Evolutionary conservation across 2,113 vertebrate genomes (phyloP).

Genomic region (Gasterosteus nipponicus): DNA sequence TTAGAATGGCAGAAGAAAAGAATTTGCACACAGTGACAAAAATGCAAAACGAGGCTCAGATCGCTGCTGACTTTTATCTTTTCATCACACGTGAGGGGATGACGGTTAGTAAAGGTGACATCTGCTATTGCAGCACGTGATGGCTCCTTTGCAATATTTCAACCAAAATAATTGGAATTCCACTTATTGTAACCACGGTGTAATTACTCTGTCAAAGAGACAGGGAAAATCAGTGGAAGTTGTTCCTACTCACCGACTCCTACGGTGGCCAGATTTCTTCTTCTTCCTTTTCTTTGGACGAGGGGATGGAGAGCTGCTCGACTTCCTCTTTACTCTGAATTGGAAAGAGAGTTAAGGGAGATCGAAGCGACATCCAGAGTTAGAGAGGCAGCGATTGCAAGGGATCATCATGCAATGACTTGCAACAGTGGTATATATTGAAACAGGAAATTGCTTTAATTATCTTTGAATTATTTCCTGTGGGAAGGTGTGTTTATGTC

Average conservation of each 20-base stretch:
- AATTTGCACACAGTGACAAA: constrained; percentile 10
- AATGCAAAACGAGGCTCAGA: constrained; percentile 18
- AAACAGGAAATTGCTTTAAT: constrained; percentile 33
- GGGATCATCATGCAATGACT: constrained; percentile 15
- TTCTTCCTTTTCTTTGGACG: constrained; percentile 98
- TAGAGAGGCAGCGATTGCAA: constrained; percentile 15
- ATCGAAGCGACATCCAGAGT: not conserved
- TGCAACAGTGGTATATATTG: not conserved
- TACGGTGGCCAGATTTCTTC: constrained; percentile 92
- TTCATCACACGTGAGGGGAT: constrained; percentile 10
- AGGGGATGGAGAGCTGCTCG: constrained; percentile 93
- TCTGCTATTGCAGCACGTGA: constrained; percentile 7
- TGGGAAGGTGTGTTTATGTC: not conserved
- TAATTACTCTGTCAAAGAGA: constrained; percentile 35
- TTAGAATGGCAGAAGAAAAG: constrained; percentile 38
- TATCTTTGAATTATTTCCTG: constrained; percentile 30
- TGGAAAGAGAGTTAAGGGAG: not conserved
- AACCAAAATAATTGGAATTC: constrained; percentile 33
- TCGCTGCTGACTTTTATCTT: not conserved
- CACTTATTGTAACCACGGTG: constrained; percentile 21
- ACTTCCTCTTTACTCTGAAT: constrained; percentile 83
- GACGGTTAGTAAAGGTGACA: constrained; percentile 17
- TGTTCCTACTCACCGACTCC: constrained; percentile 88
- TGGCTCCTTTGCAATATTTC: constrained; percentile 35
- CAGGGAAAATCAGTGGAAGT: constrained; percentile 26